Evolutionary conservation across 1,140 invertebrate genomes (phyloP).

Genomic region (Pseudachorutes palmiensis): DNA sequence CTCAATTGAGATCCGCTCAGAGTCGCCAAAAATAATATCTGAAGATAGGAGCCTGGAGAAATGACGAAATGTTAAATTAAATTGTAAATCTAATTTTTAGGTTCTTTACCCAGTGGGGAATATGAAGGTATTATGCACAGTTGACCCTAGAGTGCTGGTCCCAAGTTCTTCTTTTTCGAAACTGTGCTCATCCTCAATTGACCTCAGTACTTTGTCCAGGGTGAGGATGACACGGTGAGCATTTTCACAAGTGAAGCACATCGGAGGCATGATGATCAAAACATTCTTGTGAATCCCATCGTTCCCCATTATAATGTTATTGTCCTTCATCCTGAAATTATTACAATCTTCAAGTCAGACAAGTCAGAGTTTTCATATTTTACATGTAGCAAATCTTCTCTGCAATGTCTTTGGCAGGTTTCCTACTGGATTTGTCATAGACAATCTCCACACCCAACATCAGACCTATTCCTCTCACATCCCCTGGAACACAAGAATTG

Average conservation of each 20-base stretch:
- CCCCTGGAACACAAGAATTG: conserved; percentile 29
- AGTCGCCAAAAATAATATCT: too few relatives aligned
- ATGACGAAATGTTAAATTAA: too few relatives aligned
- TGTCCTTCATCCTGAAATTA: conserved; percentile 44
- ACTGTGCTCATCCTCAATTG: background rate
- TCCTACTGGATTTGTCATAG: conserved; percentile 23
- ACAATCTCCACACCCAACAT: conserved; percentile 40
- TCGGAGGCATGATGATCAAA: conserved; percentile 54
- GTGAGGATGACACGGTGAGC: conserved; percentile 42
- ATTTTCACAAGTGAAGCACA: conserved; percentile 50
- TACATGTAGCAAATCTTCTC: conserved; percentile 35
- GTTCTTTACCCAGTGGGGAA: too few relatives aligned
- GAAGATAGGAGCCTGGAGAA: too few relatives aligned
- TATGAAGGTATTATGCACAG: too few relatives aligned
- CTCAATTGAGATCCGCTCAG: too few relatives aligned
- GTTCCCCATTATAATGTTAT: conserved; percentile 48
- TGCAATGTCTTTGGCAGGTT: conserved; percentile 32
- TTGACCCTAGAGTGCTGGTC: too few relatives aligned
- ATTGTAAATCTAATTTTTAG: too few relatives aligned
- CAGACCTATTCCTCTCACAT: conserved; percentile 39
- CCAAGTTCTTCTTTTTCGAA: too few relatives aligned
- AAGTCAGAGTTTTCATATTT: conserved; percentile 1
- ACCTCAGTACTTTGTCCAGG: conserved; percentile 41
- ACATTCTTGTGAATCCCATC: conserved; percentile 54
- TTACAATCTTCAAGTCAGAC: background rate